These are phyloP conservation scores for Callitettix versicolor DNA, from an alignment of 1,140 invertebrate genomes.

Conservation along the genomic window DNA sequence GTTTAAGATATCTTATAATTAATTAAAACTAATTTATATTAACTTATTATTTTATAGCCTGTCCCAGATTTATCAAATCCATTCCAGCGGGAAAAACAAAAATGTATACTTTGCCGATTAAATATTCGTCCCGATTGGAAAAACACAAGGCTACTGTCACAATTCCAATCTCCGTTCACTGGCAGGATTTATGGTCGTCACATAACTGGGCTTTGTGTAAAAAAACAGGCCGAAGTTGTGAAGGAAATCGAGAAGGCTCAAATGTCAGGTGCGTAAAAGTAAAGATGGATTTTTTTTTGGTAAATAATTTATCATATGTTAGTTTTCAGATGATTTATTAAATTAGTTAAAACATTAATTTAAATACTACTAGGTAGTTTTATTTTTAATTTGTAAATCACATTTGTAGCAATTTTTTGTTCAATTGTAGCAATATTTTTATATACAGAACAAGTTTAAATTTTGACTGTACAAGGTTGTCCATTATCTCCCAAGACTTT, in stretches of 20 bases:
- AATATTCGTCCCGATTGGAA: conserved; percentile 82
- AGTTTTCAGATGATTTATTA: neutral
- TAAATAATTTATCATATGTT: neutral
- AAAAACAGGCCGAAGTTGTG: conserved; percentile 59
- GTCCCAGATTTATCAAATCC: conserved; percentile 62
- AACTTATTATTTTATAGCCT: conserved; percentile 25
- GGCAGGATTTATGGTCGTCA: conserved; percentile 82
- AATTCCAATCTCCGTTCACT: conserved; percentile 90
- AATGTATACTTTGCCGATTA: conserved; percentile 81
- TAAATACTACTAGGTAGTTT: neutral
- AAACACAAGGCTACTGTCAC: conserved; percentile 80
- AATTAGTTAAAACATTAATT: neutral
- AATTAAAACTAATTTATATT: too few relatives aligned
- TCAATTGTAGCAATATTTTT: neutral
- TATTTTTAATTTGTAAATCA: neutral
- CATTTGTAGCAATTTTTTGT: neutral
- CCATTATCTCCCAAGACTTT: too few relatives aligned
- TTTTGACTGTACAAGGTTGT: too few relatives aligned
- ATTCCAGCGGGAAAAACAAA: conserved; percentile 55
- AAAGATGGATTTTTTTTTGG: too few relatives aligned
- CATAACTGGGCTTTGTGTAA: conserved; percentile 78
- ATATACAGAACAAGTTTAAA: neutral
- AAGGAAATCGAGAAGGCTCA: conserved; percentile 61
- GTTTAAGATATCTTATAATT: too few relatives aligned
- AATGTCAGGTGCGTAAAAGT: conserved; percentile 44